A percentile compares a stretch with the other conserved stretches of the same genome.
phyloP scores from a whole-genome alignment of 2,113 vertebrate species.

The Paramisgurnus dabryanus region DNA sequence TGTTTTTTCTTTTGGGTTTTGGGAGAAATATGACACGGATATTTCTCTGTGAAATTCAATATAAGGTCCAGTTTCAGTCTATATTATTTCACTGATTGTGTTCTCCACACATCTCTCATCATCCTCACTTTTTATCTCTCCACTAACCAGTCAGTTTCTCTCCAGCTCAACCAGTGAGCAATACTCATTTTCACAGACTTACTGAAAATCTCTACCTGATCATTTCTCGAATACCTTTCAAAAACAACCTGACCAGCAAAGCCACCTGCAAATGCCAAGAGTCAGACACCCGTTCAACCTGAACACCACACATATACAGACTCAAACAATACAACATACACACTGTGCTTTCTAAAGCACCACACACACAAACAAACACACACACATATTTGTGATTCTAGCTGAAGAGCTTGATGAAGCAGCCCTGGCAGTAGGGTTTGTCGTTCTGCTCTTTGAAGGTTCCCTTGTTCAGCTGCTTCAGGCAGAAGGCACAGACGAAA shows the following conservation, averaged over 20 bases:
- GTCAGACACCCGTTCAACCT: conserved; percentile 43
- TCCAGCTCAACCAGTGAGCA: conserved; percentile 76
- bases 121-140: conserved; percentile 6
- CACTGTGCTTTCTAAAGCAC: background rate
- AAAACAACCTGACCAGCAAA: conserved; percentile 22
- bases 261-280: conserved; percentile 26
- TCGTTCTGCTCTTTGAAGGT: conserved; percentile 99
- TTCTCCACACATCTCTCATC: background rate
- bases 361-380: conserved; percentile 34
- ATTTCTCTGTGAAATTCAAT: background rate
- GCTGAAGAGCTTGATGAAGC: conserved; percentile 98
- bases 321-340: conserved; percentile 33
- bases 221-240: conserved; percentile 24
- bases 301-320: conserved; percentile 35
- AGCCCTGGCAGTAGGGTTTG: conserved; percentile 98
- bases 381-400: conserved; percentile 66
- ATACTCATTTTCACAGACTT: conserved; percentile 47
- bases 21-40: background rate
- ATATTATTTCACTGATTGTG: background rate
- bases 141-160: conserved; percentile 23
- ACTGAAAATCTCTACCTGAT: background rate
- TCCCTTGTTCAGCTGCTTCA: conserved; percentile 99
- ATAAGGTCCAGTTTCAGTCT: background rate
- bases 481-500: conserved; percentile 98
- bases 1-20: background rate